Conservation (phyloP, 2,113 vertebrate genomes). For the Illadopsis cleaveri region DNA sequence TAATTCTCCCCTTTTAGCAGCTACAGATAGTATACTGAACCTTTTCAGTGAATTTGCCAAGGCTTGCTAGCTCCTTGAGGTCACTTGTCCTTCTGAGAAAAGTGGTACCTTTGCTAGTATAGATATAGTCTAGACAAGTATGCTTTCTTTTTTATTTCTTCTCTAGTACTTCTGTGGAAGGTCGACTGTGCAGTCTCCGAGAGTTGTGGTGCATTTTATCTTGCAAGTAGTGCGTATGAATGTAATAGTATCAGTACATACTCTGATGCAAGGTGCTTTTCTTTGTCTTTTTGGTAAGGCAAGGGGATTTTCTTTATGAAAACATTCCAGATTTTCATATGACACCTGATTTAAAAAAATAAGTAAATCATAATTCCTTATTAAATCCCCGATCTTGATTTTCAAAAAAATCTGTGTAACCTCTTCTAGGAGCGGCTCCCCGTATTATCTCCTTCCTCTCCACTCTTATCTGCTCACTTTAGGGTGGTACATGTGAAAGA, state of each 20-base stretch:
- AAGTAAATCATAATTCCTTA: not conserved
- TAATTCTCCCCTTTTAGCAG: not conserved
- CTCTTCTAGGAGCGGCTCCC: not conserved
- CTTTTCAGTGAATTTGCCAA: not conserved
- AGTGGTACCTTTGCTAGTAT: not conserved
- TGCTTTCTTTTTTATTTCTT: not conserved
- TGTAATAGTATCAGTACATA: not conserved
- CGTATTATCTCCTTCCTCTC: not conserved
- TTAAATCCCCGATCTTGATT: not conserved
- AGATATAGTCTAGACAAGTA: not conserved
- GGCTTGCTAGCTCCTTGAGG: not conserved
- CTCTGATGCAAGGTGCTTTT: not conserved
- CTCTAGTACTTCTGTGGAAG: not conserved
- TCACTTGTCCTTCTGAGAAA: not conserved
- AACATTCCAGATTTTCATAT: not conserved
- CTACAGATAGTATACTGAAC: not conserved
- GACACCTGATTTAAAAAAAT: not conserved
- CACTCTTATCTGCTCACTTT: not conserved
- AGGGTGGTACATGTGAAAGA: not conserved
- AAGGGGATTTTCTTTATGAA: not conserved
- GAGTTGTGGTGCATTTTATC: not conserved
- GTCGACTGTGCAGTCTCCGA: rapidly evolving
- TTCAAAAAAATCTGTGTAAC: not conserved
- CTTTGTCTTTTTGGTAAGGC: not conserved
- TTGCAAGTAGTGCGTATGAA: not conserved